Evolutionary conservation across 1,140 invertebrate species (phyloP).

Genomic region (Eurosta solidaginis): DNA sequence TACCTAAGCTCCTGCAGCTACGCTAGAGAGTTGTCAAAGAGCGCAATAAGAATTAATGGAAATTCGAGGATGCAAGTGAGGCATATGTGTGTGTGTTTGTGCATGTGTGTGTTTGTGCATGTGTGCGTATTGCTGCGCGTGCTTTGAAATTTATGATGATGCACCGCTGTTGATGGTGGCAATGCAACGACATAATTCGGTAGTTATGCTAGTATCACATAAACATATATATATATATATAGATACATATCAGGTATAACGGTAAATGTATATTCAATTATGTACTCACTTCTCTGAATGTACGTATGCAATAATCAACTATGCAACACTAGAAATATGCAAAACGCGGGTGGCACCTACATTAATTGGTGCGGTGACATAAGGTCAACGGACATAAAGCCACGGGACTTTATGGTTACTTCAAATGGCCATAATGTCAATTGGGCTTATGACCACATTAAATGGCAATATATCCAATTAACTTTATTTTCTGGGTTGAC

Average conservation of each 20-base stretch:
- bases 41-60: not conserved
- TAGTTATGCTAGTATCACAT: not conserved
- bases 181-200: constrained; percentile 8
- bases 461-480: no score
- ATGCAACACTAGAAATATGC: not conserved
- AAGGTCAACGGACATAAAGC: no score
- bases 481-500: no score
- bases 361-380: no score
- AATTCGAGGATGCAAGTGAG: not conserved
- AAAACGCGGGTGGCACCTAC: no score
- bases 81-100: not conserved
- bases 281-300: not conserved
- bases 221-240: no score
- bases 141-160: not conserved
- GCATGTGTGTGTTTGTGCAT: not conserved
- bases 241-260: no score
- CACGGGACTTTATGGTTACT: no score
- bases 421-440: no score
- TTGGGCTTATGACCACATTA: no score
- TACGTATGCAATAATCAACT: not conserved
- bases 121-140: not conserved
- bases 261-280: constrained; percentile 15
- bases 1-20: not conserved
- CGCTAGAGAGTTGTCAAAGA: not conserved
- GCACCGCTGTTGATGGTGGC: not conserved